Percentiles rank a stretch among this genome's conserved stretches.
phyloP scores from a whole-genome alignment of 2,888 invertebrate species.

The Lordiphosa andalusiaca region DNA sequence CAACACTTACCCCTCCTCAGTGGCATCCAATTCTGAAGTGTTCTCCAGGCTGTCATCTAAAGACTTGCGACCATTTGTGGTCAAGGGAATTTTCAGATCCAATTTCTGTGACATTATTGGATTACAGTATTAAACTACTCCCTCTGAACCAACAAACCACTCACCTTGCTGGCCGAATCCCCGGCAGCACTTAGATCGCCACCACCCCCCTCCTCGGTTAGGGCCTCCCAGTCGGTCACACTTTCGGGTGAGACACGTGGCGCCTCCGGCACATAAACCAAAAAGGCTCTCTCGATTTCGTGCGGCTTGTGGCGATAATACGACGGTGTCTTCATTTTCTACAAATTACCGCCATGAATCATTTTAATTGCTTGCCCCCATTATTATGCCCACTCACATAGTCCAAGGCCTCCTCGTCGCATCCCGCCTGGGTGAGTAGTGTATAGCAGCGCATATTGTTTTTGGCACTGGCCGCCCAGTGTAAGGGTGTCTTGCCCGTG shows the following conservation, averaged over 20 bases:
- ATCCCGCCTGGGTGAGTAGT: slow-evolving; percentile 89
- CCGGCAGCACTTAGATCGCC: slow-evolving; percentile 23
- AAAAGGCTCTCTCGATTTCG: slow-evolving; percentile 88
- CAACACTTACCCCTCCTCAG: slow-evolving; percentile 75
- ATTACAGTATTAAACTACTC: neutral
- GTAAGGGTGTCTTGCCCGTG: slow-evolving; percentile 92
- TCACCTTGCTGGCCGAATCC: slow-evolving; percentile 67
- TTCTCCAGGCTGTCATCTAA: slow-evolving; percentile 76
- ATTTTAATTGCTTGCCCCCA: slow-evolving; percentile 42
- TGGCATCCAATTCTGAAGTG: slow-evolving; percentile 77
- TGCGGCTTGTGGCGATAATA: slow-evolving; percentile 88
- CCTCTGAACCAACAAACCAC: neutral
- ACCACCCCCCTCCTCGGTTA: slow-evolving; percentile 81
- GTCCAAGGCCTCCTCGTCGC: slow-evolving; percentile 91
- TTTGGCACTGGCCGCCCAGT: slow-evolving; percentile 91
- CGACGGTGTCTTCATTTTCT: slow-evolving; percentile 91
- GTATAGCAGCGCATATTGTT: slow-evolving; percentile 90
- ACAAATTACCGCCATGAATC: slow-evolving; percentile 18
- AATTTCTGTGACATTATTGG: slow-evolving; percentile 55
- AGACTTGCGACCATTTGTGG: slow-evolving; percentile 72
- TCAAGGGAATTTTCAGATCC: slow-evolving; percentile 58
- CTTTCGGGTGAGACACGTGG: slow-evolving; percentile 88
- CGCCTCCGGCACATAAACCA: slow-evolving; percentile 89
- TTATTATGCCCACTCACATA: slow-evolving; percentile 83
- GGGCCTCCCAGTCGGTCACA: slow-evolving; percentile 82